Base-by-base conservation (phyloP, 2,888 invertebrate species). In the Mythimna vitellina region DNA sequence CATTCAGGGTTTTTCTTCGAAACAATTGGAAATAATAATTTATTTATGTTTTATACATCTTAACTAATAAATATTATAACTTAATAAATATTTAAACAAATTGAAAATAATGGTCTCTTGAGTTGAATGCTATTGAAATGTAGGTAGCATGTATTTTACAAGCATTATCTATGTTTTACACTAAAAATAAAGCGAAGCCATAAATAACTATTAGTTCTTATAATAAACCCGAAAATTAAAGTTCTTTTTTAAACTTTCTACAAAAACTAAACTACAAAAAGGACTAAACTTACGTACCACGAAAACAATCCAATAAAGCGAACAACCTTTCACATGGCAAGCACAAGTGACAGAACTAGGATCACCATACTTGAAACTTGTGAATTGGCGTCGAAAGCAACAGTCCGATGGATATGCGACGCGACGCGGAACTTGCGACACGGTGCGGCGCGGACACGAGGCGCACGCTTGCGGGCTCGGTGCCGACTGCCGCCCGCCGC, bases 261-360 rank as follows among this genome's bases (percentile, higher is more conserved):
- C 14, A 71, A 49, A 29, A 46, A 42, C n/a, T 6, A 12, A 35
- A 32, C 9, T 12, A 14, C 1, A 32, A 51, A 22, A 62, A 17
- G 0, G 25, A 49, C 8, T 54, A 53, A 76, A 71, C 70, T 71
- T 35, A 62, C 67, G 12, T 71, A 82, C 77, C 67, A 53, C 32
- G n/a, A 57, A 22, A 35, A 35, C 12, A 69, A 69, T 71, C 25
- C 65, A 78, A 78, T 67, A 35, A 53, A 73, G 68, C 29, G 25
- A 66, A 25, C 61, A 62, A 42, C 29, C n/a, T 61, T 17, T 51
- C 58, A 57, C 70, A 76, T 69, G 7, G 9, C 63, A 46, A 49
- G 25, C 76, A 71, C 70, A 56, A 51, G 32, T 32, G 12, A 53
- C 1, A 22, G 17, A 49, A 54, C 67, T 51, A 3, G 5, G n/a